phyloP scores from a whole-genome alignment of 2,797 vertebrate genomes.

The Labeo calbasu region DNA sequence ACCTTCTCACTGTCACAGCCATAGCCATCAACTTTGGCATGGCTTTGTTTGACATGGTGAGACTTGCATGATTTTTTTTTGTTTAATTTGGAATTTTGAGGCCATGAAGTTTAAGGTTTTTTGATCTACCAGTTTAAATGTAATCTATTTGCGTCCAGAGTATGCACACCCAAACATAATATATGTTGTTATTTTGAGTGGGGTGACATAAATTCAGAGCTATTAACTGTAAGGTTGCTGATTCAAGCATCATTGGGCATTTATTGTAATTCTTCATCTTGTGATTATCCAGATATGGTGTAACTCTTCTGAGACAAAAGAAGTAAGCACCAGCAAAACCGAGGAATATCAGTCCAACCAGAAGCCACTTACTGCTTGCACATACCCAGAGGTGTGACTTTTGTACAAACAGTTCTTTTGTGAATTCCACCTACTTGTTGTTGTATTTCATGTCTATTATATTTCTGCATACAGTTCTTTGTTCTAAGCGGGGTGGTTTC shows the following conservation, averaged over 20 bases:
- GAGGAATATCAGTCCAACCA: conserved; percentile 47
- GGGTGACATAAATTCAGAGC: background rate
- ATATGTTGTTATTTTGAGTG: background rate
- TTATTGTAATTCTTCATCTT: background rate
- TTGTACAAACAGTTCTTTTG: background rate
- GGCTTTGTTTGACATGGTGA: conserved; percentile 76
- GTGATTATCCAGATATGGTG: conserved; percentile 75
- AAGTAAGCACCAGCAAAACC: conserved; percentile 27
- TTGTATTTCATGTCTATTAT: background rate
- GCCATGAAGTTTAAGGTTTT: background rate
- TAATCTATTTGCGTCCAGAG: background rate
- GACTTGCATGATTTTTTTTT: background rate
- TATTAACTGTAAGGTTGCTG: background rate
- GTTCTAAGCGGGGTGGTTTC: conserved; percentile 76
- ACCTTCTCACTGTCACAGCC: conserved; percentile 75
- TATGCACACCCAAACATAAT: background rate
- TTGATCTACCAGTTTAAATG: background rate
- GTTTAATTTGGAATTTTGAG: background rate
- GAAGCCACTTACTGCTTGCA: conserved; percentile 67
- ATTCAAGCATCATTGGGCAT: background rate
- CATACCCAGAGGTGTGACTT: conserved; percentile 74
- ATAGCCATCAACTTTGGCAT: conserved; percentile 75
- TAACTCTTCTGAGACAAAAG: conserved; percentile 60
- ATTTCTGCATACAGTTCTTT: conserved; percentile 69
- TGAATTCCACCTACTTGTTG: background rate